These are phyloP conservation scores for Rhingia rostrata DNA, from an alignment of 2,888 invertebrate species.

Conservation along the genomic window DNA sequence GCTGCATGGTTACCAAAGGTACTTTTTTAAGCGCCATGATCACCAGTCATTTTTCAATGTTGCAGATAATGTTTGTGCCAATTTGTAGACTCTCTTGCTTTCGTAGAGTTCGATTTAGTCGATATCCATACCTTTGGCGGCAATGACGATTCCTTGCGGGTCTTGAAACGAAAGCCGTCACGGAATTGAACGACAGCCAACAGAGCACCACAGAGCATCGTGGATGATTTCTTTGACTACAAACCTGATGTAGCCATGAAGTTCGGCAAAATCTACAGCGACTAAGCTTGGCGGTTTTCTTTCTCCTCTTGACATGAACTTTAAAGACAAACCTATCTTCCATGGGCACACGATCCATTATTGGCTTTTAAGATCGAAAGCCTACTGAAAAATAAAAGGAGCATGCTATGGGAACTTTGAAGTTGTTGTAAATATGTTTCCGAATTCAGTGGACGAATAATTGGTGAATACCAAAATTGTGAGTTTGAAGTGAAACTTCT, in stretches of 20 bases:
- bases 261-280: constrained; percentile 98
- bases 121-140: constrained; percentile 99
- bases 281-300: constrained; percentile 98
- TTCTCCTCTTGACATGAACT: constrained; percentile 98
- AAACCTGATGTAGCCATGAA: constrained; percentile 99
- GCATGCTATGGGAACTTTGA: no score
- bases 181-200: constrained; percentile 98
- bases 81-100: no score
- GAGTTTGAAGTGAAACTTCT: no score
- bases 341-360: constrained; percentile 99
- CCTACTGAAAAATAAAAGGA: no score
- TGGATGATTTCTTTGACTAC: constrained; percentile 99
- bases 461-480: no score
- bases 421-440: no score
- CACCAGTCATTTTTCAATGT: no score
- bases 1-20: no score
- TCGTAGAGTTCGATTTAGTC: constrained; percentile 81
- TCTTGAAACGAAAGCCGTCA: constrained; percentile 99
- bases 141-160: constrained; percentile 97
- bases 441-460: no score
- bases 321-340: constrained; percentile 99
- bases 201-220: constrained; percentile 98
- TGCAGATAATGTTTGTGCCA: no score
- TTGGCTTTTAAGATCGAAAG: constrained; percentile 77
- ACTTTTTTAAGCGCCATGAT: no score